Evolutionary conservation across 2,113 vertebrate genomes (phyloP), one percentile per base, ranked within the genome.

Genomic region (Petroica traversi): DNA sequence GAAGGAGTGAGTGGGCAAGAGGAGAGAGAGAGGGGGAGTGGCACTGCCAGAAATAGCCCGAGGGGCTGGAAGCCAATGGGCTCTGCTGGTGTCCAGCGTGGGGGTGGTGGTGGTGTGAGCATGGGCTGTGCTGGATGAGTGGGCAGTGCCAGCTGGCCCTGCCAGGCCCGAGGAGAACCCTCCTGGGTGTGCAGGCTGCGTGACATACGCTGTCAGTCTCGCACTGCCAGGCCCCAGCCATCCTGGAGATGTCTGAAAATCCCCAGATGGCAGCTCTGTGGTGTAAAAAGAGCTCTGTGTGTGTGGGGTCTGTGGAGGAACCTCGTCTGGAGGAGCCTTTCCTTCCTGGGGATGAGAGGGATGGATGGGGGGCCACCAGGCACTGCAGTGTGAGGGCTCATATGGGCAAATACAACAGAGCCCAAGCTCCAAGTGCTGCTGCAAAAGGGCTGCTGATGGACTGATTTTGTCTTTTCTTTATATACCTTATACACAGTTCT

Each of bases 361-460:
- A 59, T 1, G 48, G 59, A 13, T 36, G 48, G 38, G 19, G 20
- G 24, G 8, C 4, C 24, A 24, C 16, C 0, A 3, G 74, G 28
- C 4, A 0, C 16, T 0, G 0, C 48, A 12, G 2, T 0, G n/a
- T 8, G 69, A 67, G 62, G 9, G n/a, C 48, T 12, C 19, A 1
- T 84, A 72, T 84, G 77, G 58, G 63, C 55, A 80, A 84, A 86
- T 6, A 25, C 0, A 0, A 45, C 31, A 0, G 29, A 48, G 73
- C 49, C 91, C 68, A 52, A 31, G 68, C 45, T 67, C 75, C 31
- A 4, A 38, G 62, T 34, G 19, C 61, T 80, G 73, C 40, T 91
- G 61, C 43, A 36, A 71, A 80, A 77, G 34, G 88, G n/a, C n/a
- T n/a, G n/a, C n/a, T n/a, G n/a, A n/a, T n/a, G n/a, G n/a, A n/a